Base-by-base conservation (phyloP, 1,140 invertebrate genomes). In the Dolichoris vasculosae region DNA sequence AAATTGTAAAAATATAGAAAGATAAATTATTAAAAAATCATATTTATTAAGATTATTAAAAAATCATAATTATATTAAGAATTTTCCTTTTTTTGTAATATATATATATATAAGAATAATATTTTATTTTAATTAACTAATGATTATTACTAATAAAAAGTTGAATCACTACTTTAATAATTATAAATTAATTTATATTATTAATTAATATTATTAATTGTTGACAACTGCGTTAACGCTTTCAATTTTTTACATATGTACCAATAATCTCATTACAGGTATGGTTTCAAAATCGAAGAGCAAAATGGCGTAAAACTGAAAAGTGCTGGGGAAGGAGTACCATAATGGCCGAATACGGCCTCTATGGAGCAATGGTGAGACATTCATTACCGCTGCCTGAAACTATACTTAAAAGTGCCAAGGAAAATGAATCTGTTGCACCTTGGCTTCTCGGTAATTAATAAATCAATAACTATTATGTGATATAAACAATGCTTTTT, bases 311-410 rank as follows among this genome's bases (percentile, higher is more conserved):
- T 82, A 99, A 99, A 93, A 99, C 98, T 32, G 98, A 99, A 94
- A 99, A 99, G 93, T 99, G 98, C 89, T 99, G 99, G 99, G 99
- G 99, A 15, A 96, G 98, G 88, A 98, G 97, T 91, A 99, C 98
- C 87, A 99, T 99, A 92, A 99, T 99, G 99, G 99, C 99, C 80
- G 99, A 99, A 93, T 99, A 99, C 91, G 99, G 99, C 0, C 95
- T 99, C 0, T 99, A 99, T 92, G 99, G 99, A 1, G 99, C 99
- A 73, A 99, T 99, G 99, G 98, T 99, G 76, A 94, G 99, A 86
- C 99, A 99, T 94, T 99, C 98, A 46, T 94, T 99, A 82, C 99
- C 99, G 0, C 95, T 99, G 88, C 99, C 99, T 1, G 98, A 99
- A 90, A 99, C 98, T 69, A 99, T 99, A 87, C 95, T 99, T 85